Conservation (phyloP, 2,888 invertebrate species). For the Stramonita haemastoma region DNA sequence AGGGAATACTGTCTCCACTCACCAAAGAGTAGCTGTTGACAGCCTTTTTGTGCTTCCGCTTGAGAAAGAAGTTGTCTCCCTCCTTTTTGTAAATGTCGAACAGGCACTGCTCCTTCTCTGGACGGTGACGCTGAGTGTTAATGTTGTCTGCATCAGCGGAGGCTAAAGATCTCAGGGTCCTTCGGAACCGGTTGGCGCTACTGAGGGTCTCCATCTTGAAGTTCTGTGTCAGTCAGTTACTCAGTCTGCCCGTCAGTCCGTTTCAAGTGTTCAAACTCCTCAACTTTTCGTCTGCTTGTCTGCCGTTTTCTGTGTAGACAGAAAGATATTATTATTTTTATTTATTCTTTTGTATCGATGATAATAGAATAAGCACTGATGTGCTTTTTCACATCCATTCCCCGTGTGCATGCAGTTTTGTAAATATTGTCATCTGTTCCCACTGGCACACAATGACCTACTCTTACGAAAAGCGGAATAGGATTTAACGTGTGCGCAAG, state of each 20-base stretch:
- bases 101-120: neutral
- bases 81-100: conserved; percentile 10
- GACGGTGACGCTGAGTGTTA: neutral
- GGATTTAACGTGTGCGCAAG: too few relatives aligned
- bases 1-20: neutral
- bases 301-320: too few relatives aligned
- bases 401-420: too few relatives aligned
- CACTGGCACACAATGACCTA: too few relatives aligned
- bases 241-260: neutral
- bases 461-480: too few relatives aligned
- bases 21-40: neutral
- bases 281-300: too few relatives aligned
- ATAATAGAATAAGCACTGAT: too few relatives aligned
- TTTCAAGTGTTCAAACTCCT: neutral
- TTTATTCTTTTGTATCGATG: too few relatives aligned
- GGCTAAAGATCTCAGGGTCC: too few relatives aligned
- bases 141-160: neutral
- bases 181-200: neutral
- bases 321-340: too few relatives aligned
- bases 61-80: neutral
- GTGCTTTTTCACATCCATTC: too few relatives aligned
- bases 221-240: neutral
- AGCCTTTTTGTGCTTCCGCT: neutral
- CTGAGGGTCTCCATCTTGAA: neutral
- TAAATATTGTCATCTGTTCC: too few relatives aligned